Conservation (phyloP, 2,888 invertebrate genomes). For the Thysanoteuthis rhombus region DNA sequence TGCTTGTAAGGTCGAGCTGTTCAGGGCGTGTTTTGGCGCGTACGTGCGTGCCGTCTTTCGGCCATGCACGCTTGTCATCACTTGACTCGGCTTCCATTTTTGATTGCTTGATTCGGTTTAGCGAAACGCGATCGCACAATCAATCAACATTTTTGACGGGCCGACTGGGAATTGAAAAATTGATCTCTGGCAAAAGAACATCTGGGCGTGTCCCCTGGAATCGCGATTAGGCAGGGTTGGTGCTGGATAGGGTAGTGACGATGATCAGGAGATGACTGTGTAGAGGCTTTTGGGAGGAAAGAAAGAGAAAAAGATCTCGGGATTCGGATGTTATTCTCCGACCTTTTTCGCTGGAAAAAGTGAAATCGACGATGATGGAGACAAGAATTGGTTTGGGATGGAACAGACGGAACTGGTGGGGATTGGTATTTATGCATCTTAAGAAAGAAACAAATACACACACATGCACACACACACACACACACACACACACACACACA, state of each 20-base stretch:
- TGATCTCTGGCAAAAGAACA: background rate
- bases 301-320: background rate
- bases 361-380: background rate
- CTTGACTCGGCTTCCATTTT: background rate
- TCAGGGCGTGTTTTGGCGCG: background rate
- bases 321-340: background rate
- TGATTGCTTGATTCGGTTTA: background rate
- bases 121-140: background rate
- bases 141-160: background rate
- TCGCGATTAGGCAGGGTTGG: background rate
- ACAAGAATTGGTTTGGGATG: background rate
- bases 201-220: background rate
- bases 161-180: background rate
- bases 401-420: background rate
- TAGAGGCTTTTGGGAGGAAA: background rate
- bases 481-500: background rate
- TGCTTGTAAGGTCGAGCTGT: background rate
- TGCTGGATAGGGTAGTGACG: background rate
- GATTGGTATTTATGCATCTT: background rate
- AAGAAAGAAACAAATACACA: background rate
- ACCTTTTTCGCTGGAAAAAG: background rate
- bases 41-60: background rate
- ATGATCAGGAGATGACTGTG: background rate
- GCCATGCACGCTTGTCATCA: background rate
- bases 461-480: background rate